Evolutionary conservation across 2,797 vertebrate species (phyloP), one percentile per base, ranked within the genome.

Genomic region (Anolis apletophallus): DNA sequence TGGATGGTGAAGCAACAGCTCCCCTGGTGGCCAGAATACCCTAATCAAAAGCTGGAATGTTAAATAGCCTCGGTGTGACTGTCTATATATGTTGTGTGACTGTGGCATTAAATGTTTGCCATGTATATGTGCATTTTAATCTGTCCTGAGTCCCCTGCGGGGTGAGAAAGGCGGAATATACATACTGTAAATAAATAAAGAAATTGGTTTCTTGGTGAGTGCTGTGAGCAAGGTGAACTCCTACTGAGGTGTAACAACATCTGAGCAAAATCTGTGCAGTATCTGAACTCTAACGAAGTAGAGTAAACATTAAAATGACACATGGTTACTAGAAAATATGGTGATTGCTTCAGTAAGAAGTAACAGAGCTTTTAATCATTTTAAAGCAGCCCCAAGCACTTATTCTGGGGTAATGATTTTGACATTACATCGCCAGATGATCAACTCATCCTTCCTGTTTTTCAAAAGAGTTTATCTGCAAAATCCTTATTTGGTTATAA

Each of bases 241-340:
- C 40, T 40, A 40, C 40, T 40, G 40, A 40, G 40, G 40, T 40
- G 40, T 5, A 40, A 40, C 40, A 93, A 87, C 68, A 85, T 91
- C 91, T 92, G 91, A 75, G 79, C 16, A 40, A 13, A 67, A 64
- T 64, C 36, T 36, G 50, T 52, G 54, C 12, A 59, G 32, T 29
- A 87, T 86, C 78, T 80, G 80, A 87, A 87, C 82, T 91, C 92
- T 94, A 90, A 88, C 80, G 89, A 91, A 72, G 87, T 78, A 91
- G 55, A 68, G 84, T 89, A 93, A 95, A 90, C 87, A 92, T 0
- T 85, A 78, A 87, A 91, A 83, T 89, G 32, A 73, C 83, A 29
- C 50, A 74, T 64, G 54, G 81, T 82, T 91, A 91, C 23, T 80
- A 81, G 92, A 90, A 80, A 91, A 88, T 87, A 40, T 75, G 85